Base-by-base conservation (phyloP, 2,797 vertebrate genomes). In the Aeoliscus strigatus region DNA sequence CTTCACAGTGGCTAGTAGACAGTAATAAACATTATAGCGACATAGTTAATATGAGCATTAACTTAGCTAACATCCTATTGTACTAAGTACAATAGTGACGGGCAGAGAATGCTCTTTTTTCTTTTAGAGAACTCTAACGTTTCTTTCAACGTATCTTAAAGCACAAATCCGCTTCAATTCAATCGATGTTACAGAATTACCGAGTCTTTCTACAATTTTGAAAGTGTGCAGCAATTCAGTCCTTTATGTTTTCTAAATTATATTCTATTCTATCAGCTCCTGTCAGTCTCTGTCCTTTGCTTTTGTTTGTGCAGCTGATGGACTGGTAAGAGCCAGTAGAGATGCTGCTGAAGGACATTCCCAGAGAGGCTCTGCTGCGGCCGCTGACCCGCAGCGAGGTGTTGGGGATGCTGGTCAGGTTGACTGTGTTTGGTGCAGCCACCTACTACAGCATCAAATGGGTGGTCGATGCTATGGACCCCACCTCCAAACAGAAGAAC, bases 391-490 rank as follows among this genome's bases (percentile, higher is more conserved):
- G 86, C 38, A 89, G 77, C 17, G 88, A 91, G 43, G 86, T 90
- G 42, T 46, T 91, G 42, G 80, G 86, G 12, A 72, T 90, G 78
- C 14, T 90, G 36, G 39, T 91, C 37, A 82, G 88, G 44, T 47
- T 91, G 56, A 88, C 87, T 5, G 59, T 91, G 39, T 90, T 91
- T 52, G 88, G 88, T 6, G 85, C 87, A 4, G 86, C 75, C 4
- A 90, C 88, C 0, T 91, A 91, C 63, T 91, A 85, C 64, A 83
- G 85, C 67, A 90, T 91, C 49, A 90, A 89, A 49, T 90, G 88
- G 85, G 84, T 90, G 9, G 69, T 91, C 2, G 90, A 91, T 0
- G 86, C 86, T 2, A 81, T 90, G 76, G 89, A 90, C 33, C 89
- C 89, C 0, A 88, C 87, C 1, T 54, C 72, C 29, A 90, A 88